A percentile compares a stretch with the other conserved stretches of the same genome.
Evolutionary conservation across 1,140 invertebrate species (phyloP).

Genomic region (Drosophila prosaltans): DNA sequence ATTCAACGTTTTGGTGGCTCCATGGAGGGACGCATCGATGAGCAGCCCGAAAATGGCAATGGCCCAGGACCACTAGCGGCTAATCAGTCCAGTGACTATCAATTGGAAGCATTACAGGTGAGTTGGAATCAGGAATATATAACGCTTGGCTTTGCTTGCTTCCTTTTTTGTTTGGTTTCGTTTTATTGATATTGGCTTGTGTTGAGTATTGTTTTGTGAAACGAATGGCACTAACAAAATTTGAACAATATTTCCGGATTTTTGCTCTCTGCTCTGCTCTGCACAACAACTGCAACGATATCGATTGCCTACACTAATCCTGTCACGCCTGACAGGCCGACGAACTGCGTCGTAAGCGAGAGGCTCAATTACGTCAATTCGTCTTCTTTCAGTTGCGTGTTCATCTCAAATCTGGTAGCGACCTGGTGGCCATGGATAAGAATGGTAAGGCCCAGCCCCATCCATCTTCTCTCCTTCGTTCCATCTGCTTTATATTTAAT

Average conservation of each 20-base stretch:
- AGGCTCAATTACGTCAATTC: slow-evolving; percentile 90
- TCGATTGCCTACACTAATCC: slow-evolving; percentile 8
- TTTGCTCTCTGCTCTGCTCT: slow-evolving; percentile 35
- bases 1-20: slow-evolving; percentile 80
- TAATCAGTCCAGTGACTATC: slow-evolving; percentile 27
- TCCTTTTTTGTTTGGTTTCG: slow-evolving; percentile 28
- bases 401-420: slow-evolving; percentile 92
- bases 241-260: slow-evolving; percentile 18
- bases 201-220: too few species aligned
- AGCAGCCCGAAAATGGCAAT: slow-evolving; percentile 72
- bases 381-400: slow-evolving; percentile 96
- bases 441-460: slow-evolving; percentile 87
- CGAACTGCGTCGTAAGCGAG: slow-evolving; percentile 87
- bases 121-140: not conserved
- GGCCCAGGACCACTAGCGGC: not conserved
- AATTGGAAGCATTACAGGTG: slow-evolving; percentile 66
- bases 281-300: slow-evolving; percentile 27
- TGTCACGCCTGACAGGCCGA: slow-evolving; percentile 81
- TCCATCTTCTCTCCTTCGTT: not conserved
- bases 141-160: slow-evolving; percentile 30
- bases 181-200: slow-evolving; percentile 28
- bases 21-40: slow-evolving; percentile 83
- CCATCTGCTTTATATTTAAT: slow-evolving; percentile 27
- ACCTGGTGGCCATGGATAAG: slow-evolving; percentile 96
- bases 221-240: slow-evolving; percentile 24